Percentiles rank a stretch among this genome's conserved stretches.
Evolutionary conservation across 2,888 invertebrate genomes (phyloP).

Genomic region (Agonopterix arenella): DNA sequence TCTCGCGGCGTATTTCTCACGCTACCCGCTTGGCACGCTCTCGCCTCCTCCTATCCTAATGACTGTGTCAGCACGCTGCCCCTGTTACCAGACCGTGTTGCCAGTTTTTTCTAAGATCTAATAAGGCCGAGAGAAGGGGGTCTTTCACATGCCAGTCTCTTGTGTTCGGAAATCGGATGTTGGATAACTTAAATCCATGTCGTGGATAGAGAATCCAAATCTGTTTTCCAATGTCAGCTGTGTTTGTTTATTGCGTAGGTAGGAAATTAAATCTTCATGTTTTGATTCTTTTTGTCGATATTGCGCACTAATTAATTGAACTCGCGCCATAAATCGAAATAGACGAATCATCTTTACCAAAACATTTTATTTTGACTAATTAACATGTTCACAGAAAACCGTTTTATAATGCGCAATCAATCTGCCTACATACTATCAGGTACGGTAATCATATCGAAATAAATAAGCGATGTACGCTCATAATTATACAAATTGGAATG

Average conservation of each 20-base stretch:
- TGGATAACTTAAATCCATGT: too few species aligned
- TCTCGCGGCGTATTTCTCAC: constrained; percentile 60
- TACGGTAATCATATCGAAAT: constrained; percentile 5
- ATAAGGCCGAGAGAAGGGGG: too few species aligned
- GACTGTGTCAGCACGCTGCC: constrained; percentile 19
- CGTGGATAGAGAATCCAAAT: too few species aligned
- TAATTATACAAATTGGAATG: constrained; percentile 14
- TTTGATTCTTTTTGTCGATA: too few species aligned
- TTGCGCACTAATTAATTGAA: too few species aligned
- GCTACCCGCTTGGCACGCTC: constrained; percentile 41
- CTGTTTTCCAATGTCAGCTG: too few species aligned
- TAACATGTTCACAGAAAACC: constrained; percentile 20
- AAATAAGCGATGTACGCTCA: constrained; percentile 6
- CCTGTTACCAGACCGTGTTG: not conserved
- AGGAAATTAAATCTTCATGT: too few species aligned
- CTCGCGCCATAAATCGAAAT: too few species aligned
- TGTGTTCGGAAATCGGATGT: too few species aligned
- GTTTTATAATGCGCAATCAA: constrained; percentile 41
- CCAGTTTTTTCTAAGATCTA: not conserved
- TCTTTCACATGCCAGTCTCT: too few species aligned
- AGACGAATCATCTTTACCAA: too few species aligned
- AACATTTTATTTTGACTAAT: not conserved
- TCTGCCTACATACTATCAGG: constrained; percentile 19
- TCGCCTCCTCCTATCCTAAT: constrained; percentile 37
- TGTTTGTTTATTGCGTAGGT: too few species aligned